Evolutionary conservation across 1,140 invertebrate genomes (phyloP), one percentile per base, ranked within the genome.

Genomic region (Magallana gigas): DNA sequence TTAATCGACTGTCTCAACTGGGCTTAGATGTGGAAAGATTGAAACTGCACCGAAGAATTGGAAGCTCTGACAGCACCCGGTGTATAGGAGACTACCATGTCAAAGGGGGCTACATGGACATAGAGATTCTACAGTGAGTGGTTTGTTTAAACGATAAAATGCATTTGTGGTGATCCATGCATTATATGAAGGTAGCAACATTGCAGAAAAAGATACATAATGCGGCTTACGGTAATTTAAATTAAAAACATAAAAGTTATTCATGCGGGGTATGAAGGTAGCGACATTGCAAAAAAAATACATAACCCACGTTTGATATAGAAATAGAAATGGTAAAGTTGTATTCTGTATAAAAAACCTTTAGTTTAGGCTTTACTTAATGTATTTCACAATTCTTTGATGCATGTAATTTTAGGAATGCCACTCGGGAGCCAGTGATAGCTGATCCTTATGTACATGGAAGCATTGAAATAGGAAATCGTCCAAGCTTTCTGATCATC

Each of bases 61-160:
- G 94, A 57, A 94, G 94, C 84, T 91, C 98, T 96, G 92, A 94
- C 57, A 93, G 95, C 88, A 96, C 95, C 0, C 94, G 98, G 60
- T 98, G 98, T 91, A 95, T 98, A 29, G 98, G 98, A n/a, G 98
- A 98, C 95, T 98, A 98, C 92, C 95, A 97, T 88, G 96, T 98
- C 0, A 98, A 98, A 95, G 97, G 97, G 1, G 96, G 97, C 6
- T 98, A 98, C 91, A 97, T 96, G 93, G 97, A 98, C 87, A 97
- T 97, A 92, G 97, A 97, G 23, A 96, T 96, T 85, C 85, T 95
- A 8, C 92, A 92, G 95, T 95, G 90, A 85, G 86, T 86, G n/a
- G 14, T 64, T 64, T 16, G 1, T 16, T 64, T 64, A 1, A 16
- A 18, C 14, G 0, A 64, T 64, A 18, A 48, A 36, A 48, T 48